Conservation (phyloP, 2,113 vertebrate genomes). For the Ranitomeya imitator region DNA sequence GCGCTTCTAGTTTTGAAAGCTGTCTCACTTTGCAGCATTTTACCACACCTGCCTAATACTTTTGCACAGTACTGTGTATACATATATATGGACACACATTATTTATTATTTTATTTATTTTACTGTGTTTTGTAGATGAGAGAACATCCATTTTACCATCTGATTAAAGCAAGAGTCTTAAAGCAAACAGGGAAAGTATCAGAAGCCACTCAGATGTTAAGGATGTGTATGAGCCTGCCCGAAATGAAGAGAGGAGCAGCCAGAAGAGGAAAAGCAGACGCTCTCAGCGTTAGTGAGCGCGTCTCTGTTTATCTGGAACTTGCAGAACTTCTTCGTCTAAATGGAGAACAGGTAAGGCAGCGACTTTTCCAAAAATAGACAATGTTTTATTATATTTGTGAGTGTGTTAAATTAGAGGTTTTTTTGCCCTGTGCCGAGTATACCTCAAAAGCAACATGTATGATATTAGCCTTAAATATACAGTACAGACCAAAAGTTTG, state of each 20-base stretch:
- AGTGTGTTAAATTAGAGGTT: no score
- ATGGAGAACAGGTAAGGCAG: constrained; percentile 73
- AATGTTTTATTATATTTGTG: no score
- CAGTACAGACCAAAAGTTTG: no score
- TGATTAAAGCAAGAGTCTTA: constrained; percentile 72
- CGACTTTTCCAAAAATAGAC: no score
- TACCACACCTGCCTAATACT: no score
- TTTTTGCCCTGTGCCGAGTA: no score
- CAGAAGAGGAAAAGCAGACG: constrained; percentile 53
- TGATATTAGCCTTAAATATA: no score
- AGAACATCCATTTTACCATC: constrained; percentile 73
- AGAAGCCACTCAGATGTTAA: constrained; percentile 71
- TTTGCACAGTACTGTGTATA: no score
- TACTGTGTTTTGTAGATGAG: constrained; percentile 66
- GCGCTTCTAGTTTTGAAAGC: no score
- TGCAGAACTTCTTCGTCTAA: constrained; percentile 69
- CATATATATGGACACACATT: no score
- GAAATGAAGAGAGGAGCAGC: constrained; percentile 58
- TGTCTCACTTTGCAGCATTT: no score
- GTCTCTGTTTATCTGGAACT: constrained; percentile 74
- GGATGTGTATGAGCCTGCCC: constrained; percentile 67
- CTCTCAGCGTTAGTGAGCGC: constrained; percentile 62
- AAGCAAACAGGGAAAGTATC: constrained; percentile 68
- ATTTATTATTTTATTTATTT: background rate
- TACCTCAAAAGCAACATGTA: no score